Evolutionary conservation across 2,888 invertebrate species (phyloP).

Genomic region (Saturnia pavonia): DNA sequence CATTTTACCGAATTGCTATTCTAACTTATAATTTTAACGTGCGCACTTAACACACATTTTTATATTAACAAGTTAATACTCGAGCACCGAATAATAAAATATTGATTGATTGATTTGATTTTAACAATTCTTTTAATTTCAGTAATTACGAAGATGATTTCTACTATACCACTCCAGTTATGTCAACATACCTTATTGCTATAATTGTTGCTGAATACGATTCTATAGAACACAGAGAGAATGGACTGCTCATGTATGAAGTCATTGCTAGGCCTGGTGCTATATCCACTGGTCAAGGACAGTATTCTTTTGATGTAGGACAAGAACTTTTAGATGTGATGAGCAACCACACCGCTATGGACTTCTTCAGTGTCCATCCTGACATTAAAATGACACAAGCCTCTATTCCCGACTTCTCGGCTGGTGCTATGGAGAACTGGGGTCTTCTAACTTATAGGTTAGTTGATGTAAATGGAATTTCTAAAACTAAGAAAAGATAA

Average conservation of each 20-base stretch:
- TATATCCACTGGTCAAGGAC: constrained; percentile 54
- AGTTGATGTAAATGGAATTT: not conserved
- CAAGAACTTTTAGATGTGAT: constrained; percentile 69
- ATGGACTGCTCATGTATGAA: constrained; percentile 49
- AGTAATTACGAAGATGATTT: constrained; percentile 59
- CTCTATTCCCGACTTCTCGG: constrained; percentile 88
- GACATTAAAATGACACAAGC: constrained; percentile 85
- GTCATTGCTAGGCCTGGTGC: constrained; percentile 74
- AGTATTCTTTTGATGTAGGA: constrained; percentile 69
- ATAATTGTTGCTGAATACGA: constrained; percentile 85
- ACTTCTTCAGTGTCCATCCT: constrained; percentile 71
- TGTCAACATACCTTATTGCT: constrained; percentile 87
- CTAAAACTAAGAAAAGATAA: not conserved
- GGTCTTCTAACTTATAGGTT: constrained; percentile 89
- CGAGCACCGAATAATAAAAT: no score
- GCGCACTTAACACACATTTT: no score
- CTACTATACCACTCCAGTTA: constrained; percentile 66
- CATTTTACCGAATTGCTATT: no score
- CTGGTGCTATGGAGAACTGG: constrained; percentile 94
- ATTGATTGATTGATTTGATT: not conserved
- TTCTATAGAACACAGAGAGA: constrained; percentile 25
- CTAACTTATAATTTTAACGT: no score
- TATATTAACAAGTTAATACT: no score
- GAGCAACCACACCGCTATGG: constrained; percentile 79
- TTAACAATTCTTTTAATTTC: constrained; percentile 28